Evolutionary conservation across 2,888 invertebrate species (phyloP).

Genomic region (Napeogenes sylphis): DNA sequence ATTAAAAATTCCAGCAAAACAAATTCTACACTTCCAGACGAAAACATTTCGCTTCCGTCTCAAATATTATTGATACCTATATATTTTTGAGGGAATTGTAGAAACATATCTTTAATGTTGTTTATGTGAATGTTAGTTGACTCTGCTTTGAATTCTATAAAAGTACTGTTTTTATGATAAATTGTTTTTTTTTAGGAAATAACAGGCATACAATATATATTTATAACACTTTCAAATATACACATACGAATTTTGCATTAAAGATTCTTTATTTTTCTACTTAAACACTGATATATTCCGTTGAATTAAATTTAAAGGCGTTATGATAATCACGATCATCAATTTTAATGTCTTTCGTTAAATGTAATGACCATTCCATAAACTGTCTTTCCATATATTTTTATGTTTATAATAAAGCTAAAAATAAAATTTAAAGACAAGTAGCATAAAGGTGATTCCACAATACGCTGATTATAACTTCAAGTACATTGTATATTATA

Average conservation of each 20-base stretch:
- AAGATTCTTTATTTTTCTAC: neutral
- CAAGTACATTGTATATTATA: no score
- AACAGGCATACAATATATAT: neutral
- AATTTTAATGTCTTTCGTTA: slow-evolving; percentile 29
- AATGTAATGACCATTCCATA: slow-evolving; percentile 31
- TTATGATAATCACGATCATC: slow-evolving; percentile 7
- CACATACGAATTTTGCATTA: neutral
- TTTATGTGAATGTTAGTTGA: neutral
- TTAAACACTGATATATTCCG: neutral
- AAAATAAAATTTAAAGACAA: slow-evolving; percentile 57
- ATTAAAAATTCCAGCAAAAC: neutral
- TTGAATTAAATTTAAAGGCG: slow-evolving; percentile 12
- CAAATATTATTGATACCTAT: slow-evolving; percentile 14
- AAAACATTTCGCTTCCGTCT: slow-evolving; percentile 6
- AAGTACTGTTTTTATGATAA: neutral
- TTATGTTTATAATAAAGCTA: slow-evolving; percentile 41
- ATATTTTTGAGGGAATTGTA: slow-evolving; percentile 12
- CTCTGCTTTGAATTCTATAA: neutral
- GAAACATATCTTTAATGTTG: slow-evolving; percentile 18
- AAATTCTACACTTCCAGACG: neutral
- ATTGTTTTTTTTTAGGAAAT: neutral
- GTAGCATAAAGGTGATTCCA: slow-evolving; percentile 36
- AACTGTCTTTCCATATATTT: slow-evolving; percentile 38
- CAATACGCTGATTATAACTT: neutral
- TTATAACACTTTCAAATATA: neutral